Base-by-base conservation (phyloP, 2,113 vertebrate genomes). In the Fulica atra region DNA sequence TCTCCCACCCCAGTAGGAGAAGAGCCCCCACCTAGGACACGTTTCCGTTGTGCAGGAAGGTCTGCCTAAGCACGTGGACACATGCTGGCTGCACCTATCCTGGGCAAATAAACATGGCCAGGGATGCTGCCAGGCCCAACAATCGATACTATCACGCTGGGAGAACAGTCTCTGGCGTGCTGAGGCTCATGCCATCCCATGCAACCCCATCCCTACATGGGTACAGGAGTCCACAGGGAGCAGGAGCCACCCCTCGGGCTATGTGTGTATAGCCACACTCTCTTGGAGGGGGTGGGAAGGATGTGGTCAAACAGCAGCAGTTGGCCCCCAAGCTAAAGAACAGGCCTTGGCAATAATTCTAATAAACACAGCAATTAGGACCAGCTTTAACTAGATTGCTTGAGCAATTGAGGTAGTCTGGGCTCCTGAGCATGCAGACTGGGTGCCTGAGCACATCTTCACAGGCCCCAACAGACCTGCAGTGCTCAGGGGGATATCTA, bases 231-330 rank as follows among this genome's bases (percentile, higher is more conserved):
- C 70, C 33, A 35, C 17, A 65, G 60, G 35, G 63, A 81, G 40
- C 51, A 71, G 56, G 16, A 91, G 72, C 16, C 24, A 28, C 7
- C 2, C 71, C 44, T 24, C 51, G 35, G 36, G 40, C 53, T 63
- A 57, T 0, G 1, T 57, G 29, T 0, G 0, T 53, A 50, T 35
- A 86, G 63, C 44, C 59, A 72, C 21, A 31, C 54, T 36, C 40
- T 31, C 48, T 6, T 10, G 50, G 38, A 70, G 31, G 54, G 21
- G 70, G 15, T 1, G 4, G 59, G 56, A 71, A 93, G 72, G 86
- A 92, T 86, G 83, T 74, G 86, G 86, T 91, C 88, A 93, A 83
- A 92, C 2, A 0, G 72, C 56, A 64, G 65, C 89, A 81, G 64
- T 33, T 90, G 72, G 36, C 46, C 80, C 23, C 10, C 36, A 51